Conservation (phyloP, 2,113 vertebrate genomes). For the Fregata magnificens region DNA sequence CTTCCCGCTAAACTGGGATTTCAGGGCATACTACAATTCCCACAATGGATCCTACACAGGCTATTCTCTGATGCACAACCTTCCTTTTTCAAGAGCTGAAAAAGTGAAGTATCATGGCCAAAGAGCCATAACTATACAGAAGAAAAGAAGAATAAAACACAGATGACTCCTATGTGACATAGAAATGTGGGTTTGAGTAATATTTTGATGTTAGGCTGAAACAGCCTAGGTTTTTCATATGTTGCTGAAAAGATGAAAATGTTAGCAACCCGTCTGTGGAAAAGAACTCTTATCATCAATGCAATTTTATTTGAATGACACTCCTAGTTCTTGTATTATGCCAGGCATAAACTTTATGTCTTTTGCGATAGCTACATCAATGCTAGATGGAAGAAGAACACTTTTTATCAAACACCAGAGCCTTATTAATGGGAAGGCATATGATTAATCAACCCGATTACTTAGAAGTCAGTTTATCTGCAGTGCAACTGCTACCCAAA, state of each 20-base stretch:
- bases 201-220: background rate
- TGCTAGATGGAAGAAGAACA: background rate
- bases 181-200: background rate
- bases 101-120: background rate
- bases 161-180: background rate
- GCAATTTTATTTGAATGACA: background rate
- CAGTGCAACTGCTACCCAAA: constrained; percentile 1
- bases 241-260: background rate
- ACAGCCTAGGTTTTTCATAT: background rate
- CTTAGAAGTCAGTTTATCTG: constrained; percentile 24
- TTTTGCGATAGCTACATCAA: background rate
- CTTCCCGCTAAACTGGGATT: background rate
- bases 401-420: background rate
- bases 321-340: background rate
- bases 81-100: background rate
- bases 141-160: background rate
- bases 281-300: background rate
- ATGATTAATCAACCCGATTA: constrained; percentile 37
- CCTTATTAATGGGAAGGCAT: background rate
- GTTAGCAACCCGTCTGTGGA: background rate
- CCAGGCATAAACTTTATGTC: background rate
- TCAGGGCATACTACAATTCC: background rate
- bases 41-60: too few relatives aligned
- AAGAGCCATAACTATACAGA: background rate
- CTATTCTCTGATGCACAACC: background rate